Evolutionary conservation across 2,797 vertebrate species (phyloP), one percentile per base, ranked within the genome.

Genomic region (Hafferia zeledoni): DNA sequence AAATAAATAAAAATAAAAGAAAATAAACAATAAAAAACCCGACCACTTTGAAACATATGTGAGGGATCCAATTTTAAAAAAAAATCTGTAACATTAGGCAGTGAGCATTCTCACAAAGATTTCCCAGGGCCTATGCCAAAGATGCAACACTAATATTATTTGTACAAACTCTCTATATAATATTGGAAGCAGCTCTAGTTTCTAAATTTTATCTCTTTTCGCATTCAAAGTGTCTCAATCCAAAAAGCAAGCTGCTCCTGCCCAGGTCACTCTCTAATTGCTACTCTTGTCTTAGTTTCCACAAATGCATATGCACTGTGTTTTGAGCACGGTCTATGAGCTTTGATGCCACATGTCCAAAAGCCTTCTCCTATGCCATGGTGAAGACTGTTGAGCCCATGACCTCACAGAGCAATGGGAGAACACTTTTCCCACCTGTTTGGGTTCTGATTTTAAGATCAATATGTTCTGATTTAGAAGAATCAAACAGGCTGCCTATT

Each of bases 241-340:
- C 24, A 46, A 25, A 61, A 84, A 68, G 5, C 14, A 82, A 89
- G 10, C 10, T 82, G 18, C 23, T 89, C 37, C 67, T 65, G 9
- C 16, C 28, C 9, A 46, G 5, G 14, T 59, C 20, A 39, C 47
- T 43, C 27, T 30, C 0, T 13, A 52, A n/a, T 27, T 53, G 17
- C 11, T 68, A n/a, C 37, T 24, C 5, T 17, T 61, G 14, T 46
- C 49, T 67, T 33, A 61, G 31, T 77, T 93, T 67, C 47, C 83
- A 56, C 28, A 39, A 46, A 23, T 0, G 7, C 17, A 11, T 7
- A 2, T 5, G 28, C 4, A 44, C 16, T 0, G 0, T 16, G 24
- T 27, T 47, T 63, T 33, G 19, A 86, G 25, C 56, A 10, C 1
- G 16, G 23, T 33, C 23, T 27, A 52, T 0, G 0, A 44, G 23